These are phyloP conservation scores for Corythoichthys haematopterus DNA, from an alignment of 2,113 vertebrate species.

Conservation along the genomic window DNA sequence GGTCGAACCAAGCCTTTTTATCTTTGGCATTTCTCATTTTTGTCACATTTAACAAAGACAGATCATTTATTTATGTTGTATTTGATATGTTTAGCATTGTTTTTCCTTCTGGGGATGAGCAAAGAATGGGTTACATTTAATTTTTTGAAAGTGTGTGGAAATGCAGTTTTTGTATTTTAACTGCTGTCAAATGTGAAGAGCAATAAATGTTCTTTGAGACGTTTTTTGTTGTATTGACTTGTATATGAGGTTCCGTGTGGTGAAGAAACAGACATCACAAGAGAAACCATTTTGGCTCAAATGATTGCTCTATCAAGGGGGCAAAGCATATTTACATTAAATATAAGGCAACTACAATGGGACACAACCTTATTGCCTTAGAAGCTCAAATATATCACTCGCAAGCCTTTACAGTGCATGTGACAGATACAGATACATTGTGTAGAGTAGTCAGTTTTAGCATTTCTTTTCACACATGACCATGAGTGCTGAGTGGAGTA, in stretches of 20 bases:
- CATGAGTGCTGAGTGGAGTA: background rate
- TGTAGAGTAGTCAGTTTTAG: background rate
- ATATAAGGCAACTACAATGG: background rate
- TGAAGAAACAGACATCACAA: background rate
- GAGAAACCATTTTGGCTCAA: background rate
- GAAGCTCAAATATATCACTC: background rate
- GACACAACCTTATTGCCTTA: background rate
- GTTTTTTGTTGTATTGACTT: background rate
- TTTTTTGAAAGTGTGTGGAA: slow-evolving; percentile 45
- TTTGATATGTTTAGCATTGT: slow-evolving; percentile 23
- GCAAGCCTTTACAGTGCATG: background rate
- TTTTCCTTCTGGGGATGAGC: slow-evolving; percentile 1
- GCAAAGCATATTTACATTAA: background rate
- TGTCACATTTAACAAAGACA: background rate
- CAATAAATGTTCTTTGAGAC: slow-evolving; percentile 57
- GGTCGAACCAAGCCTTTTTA: slow-evolving; percentile 1
- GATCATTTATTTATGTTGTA: background rate
- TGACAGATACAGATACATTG: background rate
- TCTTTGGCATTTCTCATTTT: slow-evolving; percentile 1
- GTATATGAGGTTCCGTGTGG: background rate
- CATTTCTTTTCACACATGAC: background rate
- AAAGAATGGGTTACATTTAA: slow-evolving; percentile 20
- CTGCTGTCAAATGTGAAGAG: slow-evolving; percentile 50
- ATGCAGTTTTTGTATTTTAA: slow-evolving; percentile 61
- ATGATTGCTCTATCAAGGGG: background rate